Base-by-base conservation (phyloP, 2,113 vertebrate species). In the Sporophila hypoxantha region DNA sequence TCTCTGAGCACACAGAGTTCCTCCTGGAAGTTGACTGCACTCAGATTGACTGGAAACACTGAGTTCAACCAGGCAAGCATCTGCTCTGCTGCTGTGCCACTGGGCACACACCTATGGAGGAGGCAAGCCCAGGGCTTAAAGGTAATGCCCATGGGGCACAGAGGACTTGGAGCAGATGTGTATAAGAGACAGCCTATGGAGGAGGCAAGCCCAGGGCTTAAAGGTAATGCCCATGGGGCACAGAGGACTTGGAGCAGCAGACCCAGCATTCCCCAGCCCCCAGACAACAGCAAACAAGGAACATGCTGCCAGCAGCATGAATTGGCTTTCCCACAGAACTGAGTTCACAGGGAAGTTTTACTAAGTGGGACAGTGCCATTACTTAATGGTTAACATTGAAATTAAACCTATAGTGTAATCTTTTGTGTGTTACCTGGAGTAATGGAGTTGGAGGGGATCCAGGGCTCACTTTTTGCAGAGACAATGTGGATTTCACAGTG, bases 181-280 rank as follows among this genome's bases (percentile, higher is more conserved):
- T n/a, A n/a, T n/a, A n/a, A n/a, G n/a, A n/a, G n/a, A n/a, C n/a
- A n/a, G n/a, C 10, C 49, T 8, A 10, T 0, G 7, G 26, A 61
- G 30, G 5, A 37, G 44, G 34, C n/a, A 64, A 39, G 27, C 13
- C 25, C 52, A 34, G 10, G 30, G 36, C 27, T 34, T 13, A 60
- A 76, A 37, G 29, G 46, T 26, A 70, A n/a, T 6, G 6, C 26
- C 46, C 2, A 4, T 0, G 1, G 47, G 22, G 29, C 7, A 25
- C 44, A 36, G 57, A 32, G n/a, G 19, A 42, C 34, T 74, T 17
- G 1, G 17, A 74, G 26, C 46, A 76, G 53, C 37, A 85, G 34
- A 66, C 3, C 10, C 3, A 27, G 6, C 0, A 0, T 20, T 36
- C 36, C 23, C 42, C 5, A 6, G 32, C 27, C 23, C 17, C 5